These are phyloP conservation scores for Hemibagrus guttatus DNA, from an alignment of 2,797 vertebrate genomes.

Conservation along the genomic window DNA sequence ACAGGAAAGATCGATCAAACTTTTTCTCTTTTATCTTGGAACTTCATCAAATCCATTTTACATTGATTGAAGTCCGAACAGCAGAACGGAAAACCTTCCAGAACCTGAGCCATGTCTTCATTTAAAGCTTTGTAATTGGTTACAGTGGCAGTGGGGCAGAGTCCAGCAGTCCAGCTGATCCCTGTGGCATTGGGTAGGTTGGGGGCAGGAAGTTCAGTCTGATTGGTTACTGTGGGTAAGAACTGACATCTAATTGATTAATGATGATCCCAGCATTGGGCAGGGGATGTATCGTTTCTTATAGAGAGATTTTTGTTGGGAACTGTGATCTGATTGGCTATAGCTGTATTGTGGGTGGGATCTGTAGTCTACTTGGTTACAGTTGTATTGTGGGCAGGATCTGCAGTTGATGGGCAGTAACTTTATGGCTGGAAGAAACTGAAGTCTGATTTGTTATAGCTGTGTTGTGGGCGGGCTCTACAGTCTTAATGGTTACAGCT, in stretches of 20 bases:
- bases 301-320: not conserved
- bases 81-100: not conserved
- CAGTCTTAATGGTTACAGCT: no score
- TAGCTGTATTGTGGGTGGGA: not conserved
- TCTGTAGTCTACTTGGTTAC: not conserved
- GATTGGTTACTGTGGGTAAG: not conserved
- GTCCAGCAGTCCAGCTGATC: not conserved
- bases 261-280: not conserved
- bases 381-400: not conserved
- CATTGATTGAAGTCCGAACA: slow-evolving; percentile 9
- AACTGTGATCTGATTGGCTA: not conserved
- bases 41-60: slow-evolving; percentile 20
- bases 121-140: not conserved
- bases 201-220: not conserved
- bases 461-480: no score
- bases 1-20: slow-evolving; percentile 16
- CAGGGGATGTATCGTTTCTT: not conserved
- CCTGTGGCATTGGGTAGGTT: not conserved
- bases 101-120: not conserved
- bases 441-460: not conserved
- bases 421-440: not conserved
- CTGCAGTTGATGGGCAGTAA: not conserved
- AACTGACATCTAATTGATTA: not conserved
- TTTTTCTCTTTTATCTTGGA: slow-evolving; percentile 10
- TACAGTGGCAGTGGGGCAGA: not conserved